Evolutionary conservation across 2,113 vertebrate genomes (phyloP).

Genomic region (Melanerpes aurifrons): DNA sequence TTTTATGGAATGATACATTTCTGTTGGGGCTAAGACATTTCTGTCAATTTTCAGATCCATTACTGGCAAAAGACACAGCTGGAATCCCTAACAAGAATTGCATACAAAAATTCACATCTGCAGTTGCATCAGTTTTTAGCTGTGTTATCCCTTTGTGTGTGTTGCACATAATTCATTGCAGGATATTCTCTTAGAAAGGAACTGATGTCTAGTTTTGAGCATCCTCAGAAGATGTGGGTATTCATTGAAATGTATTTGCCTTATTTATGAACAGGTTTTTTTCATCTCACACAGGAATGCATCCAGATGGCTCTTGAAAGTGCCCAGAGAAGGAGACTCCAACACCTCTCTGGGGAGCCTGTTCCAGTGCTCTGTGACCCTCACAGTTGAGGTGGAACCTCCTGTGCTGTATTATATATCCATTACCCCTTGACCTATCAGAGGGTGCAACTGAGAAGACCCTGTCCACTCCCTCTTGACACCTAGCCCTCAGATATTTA

Average conservation of each 20-base stretch:
- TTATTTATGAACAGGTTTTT: not conserved
- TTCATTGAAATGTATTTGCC: not conserved
- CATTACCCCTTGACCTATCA: too few relatives aligned
- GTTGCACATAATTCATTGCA: not conserved
- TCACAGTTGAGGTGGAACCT: too few relatives aligned
- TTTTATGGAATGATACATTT: slow-evolving; percentile 40
- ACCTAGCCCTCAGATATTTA: too few relatives aligned
- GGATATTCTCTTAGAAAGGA: not conserved
- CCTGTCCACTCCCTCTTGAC: too few relatives aligned
- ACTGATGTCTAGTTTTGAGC: not conserved
- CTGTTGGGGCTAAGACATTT: not conserved
- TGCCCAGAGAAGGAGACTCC: too few relatives aligned
- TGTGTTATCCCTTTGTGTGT: not conserved
- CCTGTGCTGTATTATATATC: too few relatives aligned
- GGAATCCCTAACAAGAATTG: slow-evolving; percentile 29
- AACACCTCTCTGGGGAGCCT: too few relatives aligned
- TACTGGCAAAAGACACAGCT: slow-evolving; percentile 34
- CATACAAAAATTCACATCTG: not conserved
- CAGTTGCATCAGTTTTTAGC: not conserved
- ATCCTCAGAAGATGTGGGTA: not conserved
- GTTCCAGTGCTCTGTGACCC: too few relatives aligned
- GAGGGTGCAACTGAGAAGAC: too few relatives aligned
- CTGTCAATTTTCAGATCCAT: slow-evolving; percentile 20
- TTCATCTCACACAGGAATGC: not conserved
- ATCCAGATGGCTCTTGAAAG: too few relatives aligned